Conservation (phyloP, 2,888 invertebrate species). For the Tinea pellionella region DNA sequence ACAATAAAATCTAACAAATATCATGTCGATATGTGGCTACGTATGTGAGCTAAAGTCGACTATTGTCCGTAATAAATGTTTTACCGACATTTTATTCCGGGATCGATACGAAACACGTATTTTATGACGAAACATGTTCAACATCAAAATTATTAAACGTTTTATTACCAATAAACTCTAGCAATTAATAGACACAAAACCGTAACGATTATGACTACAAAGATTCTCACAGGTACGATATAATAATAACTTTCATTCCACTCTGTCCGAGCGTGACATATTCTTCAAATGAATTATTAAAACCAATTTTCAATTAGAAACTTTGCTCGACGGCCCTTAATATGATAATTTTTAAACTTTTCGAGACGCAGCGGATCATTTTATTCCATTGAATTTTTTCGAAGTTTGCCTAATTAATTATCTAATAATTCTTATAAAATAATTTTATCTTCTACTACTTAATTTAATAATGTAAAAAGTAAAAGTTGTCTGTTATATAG, state of each 20-base stretch:
- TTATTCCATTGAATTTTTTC: no score
- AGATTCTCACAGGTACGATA: not conserved
- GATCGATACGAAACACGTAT: not conserved
- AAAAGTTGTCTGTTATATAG: no score
- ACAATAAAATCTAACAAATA: not conserved
- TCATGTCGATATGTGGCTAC: not conserved
- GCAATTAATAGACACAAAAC: not conserved
- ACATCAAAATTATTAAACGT: conserved; percentile 1
- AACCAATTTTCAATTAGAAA: no score
- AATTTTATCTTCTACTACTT: not conserved
- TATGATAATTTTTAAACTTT: not conserved
- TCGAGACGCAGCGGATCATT: no score
- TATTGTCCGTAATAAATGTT: not conserved
- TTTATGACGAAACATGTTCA: not conserved
- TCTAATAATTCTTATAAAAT: not conserved
- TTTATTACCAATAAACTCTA: conserved; percentile 2
- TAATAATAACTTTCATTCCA: not conserved
- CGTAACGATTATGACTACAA: not conserved
- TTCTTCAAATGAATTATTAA: not conserved
- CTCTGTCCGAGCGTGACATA: not conserved
- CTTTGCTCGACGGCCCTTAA: not conserved
- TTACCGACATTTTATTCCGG: not conserved
- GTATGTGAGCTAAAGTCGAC: not conserved
- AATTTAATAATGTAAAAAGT: no score
- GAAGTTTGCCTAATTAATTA: not conserved